Evolutionary conservation across 2,797 vertebrate species (phyloP).

Genomic region (Smutsia gigantea): DNA sequence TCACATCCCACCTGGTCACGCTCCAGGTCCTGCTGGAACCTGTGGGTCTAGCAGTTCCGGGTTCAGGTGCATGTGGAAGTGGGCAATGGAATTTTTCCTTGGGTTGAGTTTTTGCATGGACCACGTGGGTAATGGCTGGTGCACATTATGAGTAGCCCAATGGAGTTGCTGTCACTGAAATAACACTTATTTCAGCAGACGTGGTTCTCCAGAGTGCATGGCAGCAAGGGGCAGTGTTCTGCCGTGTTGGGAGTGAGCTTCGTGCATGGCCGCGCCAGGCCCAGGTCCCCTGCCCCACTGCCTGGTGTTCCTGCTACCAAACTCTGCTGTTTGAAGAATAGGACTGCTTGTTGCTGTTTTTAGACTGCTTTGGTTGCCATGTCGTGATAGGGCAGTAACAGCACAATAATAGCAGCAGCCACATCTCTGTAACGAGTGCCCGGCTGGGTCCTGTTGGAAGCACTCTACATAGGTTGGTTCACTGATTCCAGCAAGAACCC

Average conservation of each 20-base stretch:
- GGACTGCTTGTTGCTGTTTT: fast-evolving
- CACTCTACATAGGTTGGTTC: fast-evolving
- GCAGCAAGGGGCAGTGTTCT: fast-evolving
- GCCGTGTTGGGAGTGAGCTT: fast-evolving
- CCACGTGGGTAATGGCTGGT: fast-evolving
- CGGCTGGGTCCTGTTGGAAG: fast-evolving
- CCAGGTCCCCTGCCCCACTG: background rate
- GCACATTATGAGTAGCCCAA: fast-evolving
- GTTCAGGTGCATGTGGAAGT: fast-evolving
- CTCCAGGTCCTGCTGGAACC: background rate
- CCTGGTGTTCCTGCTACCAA: background rate
- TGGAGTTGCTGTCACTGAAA: background rate
- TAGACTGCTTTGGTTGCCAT: background rate
- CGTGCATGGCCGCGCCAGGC: fast-evolving
- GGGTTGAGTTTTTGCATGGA: background rate
- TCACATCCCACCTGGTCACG: fast-evolving
- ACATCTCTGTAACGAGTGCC: fast-evolving
- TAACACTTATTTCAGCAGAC: background rate
- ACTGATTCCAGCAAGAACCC: fast-evolving
- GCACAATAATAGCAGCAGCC: background rate
- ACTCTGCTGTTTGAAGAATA: fast-evolving
- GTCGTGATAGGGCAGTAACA: fast-evolving
- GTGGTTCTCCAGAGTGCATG: fast-evolving
- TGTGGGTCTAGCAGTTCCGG: fast-evolving
- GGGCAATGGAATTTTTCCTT: background rate